phyloP scores from a whole-genome alignment of 2,797 vertebrate species.

The Lepus oiostolus region DNA sequence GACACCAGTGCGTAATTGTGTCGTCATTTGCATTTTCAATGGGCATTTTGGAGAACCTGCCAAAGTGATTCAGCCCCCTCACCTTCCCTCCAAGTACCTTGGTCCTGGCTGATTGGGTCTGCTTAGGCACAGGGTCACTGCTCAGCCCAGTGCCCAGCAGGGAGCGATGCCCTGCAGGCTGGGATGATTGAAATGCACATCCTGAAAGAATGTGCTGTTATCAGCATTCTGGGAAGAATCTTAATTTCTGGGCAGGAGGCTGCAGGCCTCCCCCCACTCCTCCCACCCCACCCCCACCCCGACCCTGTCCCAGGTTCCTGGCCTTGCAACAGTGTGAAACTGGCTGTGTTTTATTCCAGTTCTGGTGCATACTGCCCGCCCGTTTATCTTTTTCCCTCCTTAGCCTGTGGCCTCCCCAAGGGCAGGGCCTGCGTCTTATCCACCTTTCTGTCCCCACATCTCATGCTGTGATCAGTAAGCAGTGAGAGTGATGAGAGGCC shows the following conservation, averaged over 20 bases:
- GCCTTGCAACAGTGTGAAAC: too few relatives aligned
- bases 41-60: too few relatives aligned
- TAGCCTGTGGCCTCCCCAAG: not conserved
- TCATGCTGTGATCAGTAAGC: not conserved
- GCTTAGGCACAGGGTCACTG: not conserved
- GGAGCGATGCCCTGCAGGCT: not conserved
- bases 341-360: not conserved
- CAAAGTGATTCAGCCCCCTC: not conserved
- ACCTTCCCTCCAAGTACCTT: not conserved
- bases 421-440: not conserved
- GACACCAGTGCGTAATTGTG: too few relatives aligned
- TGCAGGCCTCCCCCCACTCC: rapidly evolving
- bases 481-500: not conserved
- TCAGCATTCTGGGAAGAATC: not conserved
- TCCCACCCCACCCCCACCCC: too few relatives aligned
- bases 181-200: not conserved
- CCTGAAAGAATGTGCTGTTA: not conserved
- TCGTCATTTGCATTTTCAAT: too few relatives aligned
- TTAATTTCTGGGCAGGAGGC: too few relatives aligned
- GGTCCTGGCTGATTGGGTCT: not conserved
- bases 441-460: not conserved
- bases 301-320: too few relatives aligned
- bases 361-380: not conserved
- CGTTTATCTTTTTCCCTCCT: not conserved
- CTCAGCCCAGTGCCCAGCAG: not conserved